phyloP scores from a whole-genome alignment of 92 coral and sea anemone species.

The Paragorgia papillata region DNA sequence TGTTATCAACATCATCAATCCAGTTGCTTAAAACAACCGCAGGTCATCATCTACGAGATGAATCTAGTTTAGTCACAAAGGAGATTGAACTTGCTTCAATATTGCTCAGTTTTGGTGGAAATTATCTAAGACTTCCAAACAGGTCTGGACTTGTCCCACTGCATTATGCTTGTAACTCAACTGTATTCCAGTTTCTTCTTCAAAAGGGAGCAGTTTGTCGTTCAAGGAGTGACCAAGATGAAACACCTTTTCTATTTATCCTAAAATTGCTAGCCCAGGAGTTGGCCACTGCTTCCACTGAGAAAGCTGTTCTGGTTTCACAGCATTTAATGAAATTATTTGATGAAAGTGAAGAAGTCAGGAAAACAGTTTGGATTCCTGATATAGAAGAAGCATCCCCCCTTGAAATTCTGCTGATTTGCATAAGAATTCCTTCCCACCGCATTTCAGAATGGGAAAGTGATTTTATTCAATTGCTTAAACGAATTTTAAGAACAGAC shows the following conservation, averaged over 20 bases:
- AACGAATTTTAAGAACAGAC: background rate
- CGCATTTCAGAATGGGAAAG: background rate
- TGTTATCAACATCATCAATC: conserved; percentile 16
- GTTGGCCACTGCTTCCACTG: no score
- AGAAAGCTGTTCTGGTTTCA: background rate
- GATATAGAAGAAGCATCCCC: conserved; percentile 7
- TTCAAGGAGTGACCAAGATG: conserved; percentile 43
- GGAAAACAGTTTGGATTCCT: conserved; percentile 35
- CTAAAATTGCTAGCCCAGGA: conserved; percentile 19
- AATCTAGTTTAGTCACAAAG: background rate
- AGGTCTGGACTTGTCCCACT: conserved; percentile 52
- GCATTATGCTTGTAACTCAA: conserved; percentile 46
- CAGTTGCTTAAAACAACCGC: background rate
- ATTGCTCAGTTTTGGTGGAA: conserved; percentile 33
- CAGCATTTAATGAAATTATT: background rate
- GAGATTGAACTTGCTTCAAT: conserved; percentile 23
- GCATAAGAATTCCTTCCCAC: conserved; percentile 14
- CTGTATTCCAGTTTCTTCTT: conserved; percentile 20
- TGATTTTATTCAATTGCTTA: background rate
- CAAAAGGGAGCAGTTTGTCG: conserved; percentile 37
- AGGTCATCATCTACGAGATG: background rate
- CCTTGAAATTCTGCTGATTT: background rate
- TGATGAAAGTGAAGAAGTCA: background rate
- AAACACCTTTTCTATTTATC: conserved; percentile 47
- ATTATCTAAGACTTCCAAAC: conserved; percentile 35